Evolutionary conservation across 2,113 vertebrate species (phyloP), one percentile per base, ranked within the genome.

Genomic region (Ardeotis arabs): DNA sequence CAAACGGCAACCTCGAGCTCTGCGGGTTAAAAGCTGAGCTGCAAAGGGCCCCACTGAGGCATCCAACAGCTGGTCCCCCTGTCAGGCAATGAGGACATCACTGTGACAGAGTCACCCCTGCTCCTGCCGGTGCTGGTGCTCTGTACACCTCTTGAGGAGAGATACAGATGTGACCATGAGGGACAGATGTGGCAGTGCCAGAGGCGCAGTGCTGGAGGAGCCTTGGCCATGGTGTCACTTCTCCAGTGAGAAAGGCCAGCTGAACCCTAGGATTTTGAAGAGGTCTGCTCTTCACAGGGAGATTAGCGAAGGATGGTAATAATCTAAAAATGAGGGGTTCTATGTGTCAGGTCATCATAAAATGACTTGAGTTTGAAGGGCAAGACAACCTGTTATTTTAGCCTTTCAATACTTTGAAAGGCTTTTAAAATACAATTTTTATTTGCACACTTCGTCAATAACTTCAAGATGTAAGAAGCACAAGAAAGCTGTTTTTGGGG

Each of bases 41-140:
- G 44, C 53, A 64, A 47, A 76, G 4, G 25, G 21, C 35, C 18
- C 25, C 5, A 2, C 12, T 2, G 21, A 45, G 9, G 8, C 12
- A 4, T 44, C 35, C 29, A 33, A 21, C 2, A 0, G 44, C 37
- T 44, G 6, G 8, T 70, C 14, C 12, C 6, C 29, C 1, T 29
- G 29, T 44, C 89, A 68, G 53, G 7, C 8, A 37, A 35, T 21
- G 15, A 7, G 25, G 37, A 37, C 41, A 15, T 24, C 45, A n/a
- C 31, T 0, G 0, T 23, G 58, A 9, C 24, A 64, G 22, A 4
- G 10, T 44, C 28, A 55, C 14, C 13, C 11, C 20, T 5, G 18
- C 53, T 84, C n/a, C 23, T 70, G 35, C 20, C 1, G 0, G 15
- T 31, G 44, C 22, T 52, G 78, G 22, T 47, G 27, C 37, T 41